Evolutionary conservation across 2,797 vertebrate genomes (phyloP), one percentile per base, ranked within the genome.

Genomic region (Lithobates pipiens): DNA sequence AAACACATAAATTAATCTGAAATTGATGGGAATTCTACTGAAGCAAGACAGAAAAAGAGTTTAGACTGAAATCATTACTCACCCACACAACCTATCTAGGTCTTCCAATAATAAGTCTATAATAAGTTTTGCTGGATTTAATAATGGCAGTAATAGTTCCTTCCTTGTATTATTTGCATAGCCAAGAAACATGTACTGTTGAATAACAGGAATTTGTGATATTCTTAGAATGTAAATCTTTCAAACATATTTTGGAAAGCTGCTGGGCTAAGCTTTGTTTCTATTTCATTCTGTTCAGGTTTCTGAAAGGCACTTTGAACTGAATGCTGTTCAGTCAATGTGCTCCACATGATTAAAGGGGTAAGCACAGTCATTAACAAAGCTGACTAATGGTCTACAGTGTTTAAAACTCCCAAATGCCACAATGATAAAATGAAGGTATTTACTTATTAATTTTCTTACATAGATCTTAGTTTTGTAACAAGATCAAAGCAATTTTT

Each of bases 291-390:
- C 79, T 81, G 23, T 79, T 90, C 89, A 83, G 81, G 74, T 27
- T 90, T 92, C 88, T 93, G 91, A 95, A 95, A 95, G 91, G 90
- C 92, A 94, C 92, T 93, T 94, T 93, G 92, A 95, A 91, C 88
- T 90, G 92, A 92, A 89, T 91, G 91, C 91, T 90, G 73, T 87
- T 92, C 87, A 88, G 88, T 90, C 90, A 91, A 87, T 89, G 88
- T 91, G 88, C 85, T 92, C 89, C 77, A 89, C 89, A 89, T 93
- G 92, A 94, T 95, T 93, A 94, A 93, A 92, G 91, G 88, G 88
- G 92, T 92, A 90, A 93, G 82, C 88, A 91, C n/a, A 90, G 89
- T 91, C 92, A 94, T 94, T 94, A 95, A 92, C 89, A 93, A 93
- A 93, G 88, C 90, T 94, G 91, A 95, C 88, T 95, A 93, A 93